phyloP scores from a whole-genome alignment of 1,140 invertebrate genomes.

The Mizuhopecten yessoensis region DNA sequence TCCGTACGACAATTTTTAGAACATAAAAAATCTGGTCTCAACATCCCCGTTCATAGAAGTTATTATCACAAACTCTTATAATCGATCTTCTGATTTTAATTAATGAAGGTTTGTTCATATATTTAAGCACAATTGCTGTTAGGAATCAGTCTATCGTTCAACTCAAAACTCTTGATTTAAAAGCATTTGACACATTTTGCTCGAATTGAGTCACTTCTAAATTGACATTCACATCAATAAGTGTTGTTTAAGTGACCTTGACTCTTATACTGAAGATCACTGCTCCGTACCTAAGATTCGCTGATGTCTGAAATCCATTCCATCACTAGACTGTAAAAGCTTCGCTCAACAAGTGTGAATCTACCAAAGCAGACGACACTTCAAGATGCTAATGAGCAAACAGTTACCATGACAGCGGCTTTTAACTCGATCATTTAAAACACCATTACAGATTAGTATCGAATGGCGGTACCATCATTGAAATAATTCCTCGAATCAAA shows the following conservation, averaged over 20 bases:
- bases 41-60: too few relatives aligned
- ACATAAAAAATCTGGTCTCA: too few relatives aligned
- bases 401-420: not conserved
- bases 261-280: not conserved
- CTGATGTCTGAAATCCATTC: not conserved
- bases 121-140: not conserved
- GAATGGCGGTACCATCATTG: not conserved
- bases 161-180: not conserved
- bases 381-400: constrained; percentile 12
- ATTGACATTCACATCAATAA: not conserved
- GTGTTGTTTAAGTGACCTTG: not conserved
- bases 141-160: not conserved
- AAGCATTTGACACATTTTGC: not conserved
- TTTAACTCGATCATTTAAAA: constrained; percentile 18
- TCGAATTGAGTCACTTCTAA: not conserved
- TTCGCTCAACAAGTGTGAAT: constrained; percentile 12
- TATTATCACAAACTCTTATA: not conserved
- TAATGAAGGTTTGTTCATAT: not conserved
- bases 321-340: not conserved
- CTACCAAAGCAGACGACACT: not conserved
- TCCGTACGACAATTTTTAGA: too few relatives aligned
- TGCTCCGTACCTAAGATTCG: not conserved
- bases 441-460: constrained; percentile 25
- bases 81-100: not conserved
- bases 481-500: constrained; percentile 23